These are phyloP conservation scores for Chrysomallon squamiferum DNA, from an alignment of 1,140 invertebrate species.

Conservation along the genomic window DNA sequence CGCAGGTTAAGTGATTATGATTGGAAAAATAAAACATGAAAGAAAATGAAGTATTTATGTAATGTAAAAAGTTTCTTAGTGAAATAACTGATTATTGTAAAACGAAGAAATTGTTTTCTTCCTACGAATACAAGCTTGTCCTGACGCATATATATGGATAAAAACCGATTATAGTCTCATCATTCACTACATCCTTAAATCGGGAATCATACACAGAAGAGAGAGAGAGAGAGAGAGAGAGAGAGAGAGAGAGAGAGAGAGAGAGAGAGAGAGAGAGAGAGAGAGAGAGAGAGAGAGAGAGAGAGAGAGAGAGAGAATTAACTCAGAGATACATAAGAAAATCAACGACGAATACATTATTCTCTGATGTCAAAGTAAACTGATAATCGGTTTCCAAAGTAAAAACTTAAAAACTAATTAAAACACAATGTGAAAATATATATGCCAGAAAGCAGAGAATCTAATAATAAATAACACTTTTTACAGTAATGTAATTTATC, in stretches of 20 bases:
- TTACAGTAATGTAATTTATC: not conserved
- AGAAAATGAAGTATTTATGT: no score
- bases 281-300: not conserved
- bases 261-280: not conserved
- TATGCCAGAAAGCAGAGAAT: not conserved
- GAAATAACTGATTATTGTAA: no score
- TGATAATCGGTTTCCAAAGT: not conserved
- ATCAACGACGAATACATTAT: not conserved
- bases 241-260: not conserved
- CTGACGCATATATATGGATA: no score
- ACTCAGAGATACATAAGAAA: not conserved
- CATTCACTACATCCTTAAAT: no score
- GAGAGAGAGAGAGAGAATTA: not conserved
- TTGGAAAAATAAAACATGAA: no score
- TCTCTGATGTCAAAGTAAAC: not conserved
- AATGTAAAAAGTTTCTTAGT: no score
- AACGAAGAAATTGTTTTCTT: no score
- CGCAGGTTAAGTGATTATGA: no score
- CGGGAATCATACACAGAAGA: no score
- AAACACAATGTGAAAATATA: not conserved
- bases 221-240: not conserved
- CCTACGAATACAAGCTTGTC: no score
- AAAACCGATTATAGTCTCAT: no score
- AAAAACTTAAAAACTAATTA: not conserved
- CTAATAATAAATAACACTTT: not conserved